Base-by-base conservation (phyloP, 2,888 invertebrate genomes). In the Timema cristinae region DNA sequence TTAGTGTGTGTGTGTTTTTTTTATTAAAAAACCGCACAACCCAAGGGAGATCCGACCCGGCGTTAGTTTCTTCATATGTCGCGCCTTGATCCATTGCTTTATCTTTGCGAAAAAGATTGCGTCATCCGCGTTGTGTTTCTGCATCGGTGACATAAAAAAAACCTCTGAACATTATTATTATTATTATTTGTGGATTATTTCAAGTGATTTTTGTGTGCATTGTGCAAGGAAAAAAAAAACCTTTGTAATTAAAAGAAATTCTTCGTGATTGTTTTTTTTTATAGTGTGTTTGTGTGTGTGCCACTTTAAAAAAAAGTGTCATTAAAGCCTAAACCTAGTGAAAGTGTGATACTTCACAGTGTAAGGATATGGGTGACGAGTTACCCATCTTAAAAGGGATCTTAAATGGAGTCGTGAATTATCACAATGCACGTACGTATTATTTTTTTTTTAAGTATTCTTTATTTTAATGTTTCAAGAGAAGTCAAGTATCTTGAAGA, bases 341-440 rank as follows among this genome's bases (percentile, higher is more conserved):
- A 69, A 67, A 73, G 69, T 69, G 71, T 69, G 50, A 72, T 32
- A 32, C 4, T 32, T 2, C 32, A 32, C 4, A 32, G 32, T 32
- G 32, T 4, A 32, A 32, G 32, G 32, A 32, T 56, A 93, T 94
- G 93, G 91, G 90, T 82, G 93, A 94, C 87, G 93, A 94, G 86
- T 87, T 94, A 84, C 94, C 94, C 79, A 94, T 94, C 81, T 88
- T 94, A 77, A 94, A 94, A 84, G 93, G 93, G 81, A 94, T 94
- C 84, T 88, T 94, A 79, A 94, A 94, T 83, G 94, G 94, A 82
- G 93, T 91, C 81, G 92, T 93, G 83, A 91, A 93, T 84, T 94
- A 94, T 84, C 94, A 94, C 84, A 94, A 94, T 89, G 94, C 94
- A 87, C 94, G 94, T 94, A 93, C 85, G 94, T 94, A 85, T 16